Conservation (phyloP, 2,888 invertebrate genomes). For the Andrena minutula region DNA sequence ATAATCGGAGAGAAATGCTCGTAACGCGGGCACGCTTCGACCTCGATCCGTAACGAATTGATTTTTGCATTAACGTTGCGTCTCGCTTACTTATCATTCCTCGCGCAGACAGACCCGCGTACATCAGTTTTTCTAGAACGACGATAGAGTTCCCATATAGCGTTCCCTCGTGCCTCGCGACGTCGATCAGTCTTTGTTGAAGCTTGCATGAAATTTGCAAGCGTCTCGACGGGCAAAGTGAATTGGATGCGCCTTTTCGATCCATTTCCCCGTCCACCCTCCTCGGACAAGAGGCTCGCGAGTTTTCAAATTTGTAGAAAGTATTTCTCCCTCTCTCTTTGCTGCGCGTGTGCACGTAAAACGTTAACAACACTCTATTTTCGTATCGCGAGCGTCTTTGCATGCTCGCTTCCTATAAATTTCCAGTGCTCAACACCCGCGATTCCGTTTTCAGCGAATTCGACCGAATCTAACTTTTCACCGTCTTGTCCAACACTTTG, state of each 20-base stretch:
- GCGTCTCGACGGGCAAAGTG: conserved; percentile 44
- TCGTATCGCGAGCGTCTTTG: not conserved
- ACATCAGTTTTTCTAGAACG: conserved; percentile 41
- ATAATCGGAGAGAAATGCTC: too few relatives aligned
- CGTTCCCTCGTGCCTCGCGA: conserved; percentile 39
- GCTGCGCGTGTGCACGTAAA: not conserved
- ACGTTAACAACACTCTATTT: conserved; percentile 25
- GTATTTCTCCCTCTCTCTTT: conserved; percentile 5
- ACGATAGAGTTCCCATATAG: conserved; percentile 12
- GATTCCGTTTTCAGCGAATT: conserved; percentile 2
- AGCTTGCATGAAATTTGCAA: conserved; percentile 59
- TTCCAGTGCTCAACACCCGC: not conserved
- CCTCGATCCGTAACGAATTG: conserved; percentile 42
- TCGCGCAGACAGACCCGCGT: conserved; percentile 19
- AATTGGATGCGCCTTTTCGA: conserved; percentile 50
- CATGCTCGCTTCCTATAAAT: conserved; percentile 18
- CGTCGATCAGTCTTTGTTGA: conserved; percentile 64
- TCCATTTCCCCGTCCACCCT: conserved; percentile 7
- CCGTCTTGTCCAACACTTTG: too few relatives aligned
- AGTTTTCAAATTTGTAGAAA: conserved; percentile 46
- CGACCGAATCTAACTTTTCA: conserved; percentile 1
- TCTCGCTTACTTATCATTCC: conserved; percentile 34
- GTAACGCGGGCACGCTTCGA: conserved; percentile 3
- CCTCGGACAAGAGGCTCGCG: not conserved
- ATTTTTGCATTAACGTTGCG: conserved; percentile 40